These are phyloP conservation scores for Xenus cinereus DNA, from an alignment of 2,113 vertebrate genomes.

Conservation along the genomic window DNA sequence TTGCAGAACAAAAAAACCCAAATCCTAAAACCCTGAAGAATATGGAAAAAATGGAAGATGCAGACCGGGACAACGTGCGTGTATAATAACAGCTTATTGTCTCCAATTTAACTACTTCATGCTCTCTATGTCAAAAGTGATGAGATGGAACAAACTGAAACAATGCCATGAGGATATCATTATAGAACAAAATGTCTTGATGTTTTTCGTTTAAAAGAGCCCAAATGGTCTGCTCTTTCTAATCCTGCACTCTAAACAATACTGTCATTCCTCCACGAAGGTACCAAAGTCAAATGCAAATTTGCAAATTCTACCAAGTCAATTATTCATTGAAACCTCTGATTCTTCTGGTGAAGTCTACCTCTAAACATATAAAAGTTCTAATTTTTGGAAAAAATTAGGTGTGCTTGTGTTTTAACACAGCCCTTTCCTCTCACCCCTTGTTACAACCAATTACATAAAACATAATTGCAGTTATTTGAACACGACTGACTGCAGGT, in stretches of 20 bases:
- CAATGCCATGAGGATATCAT: background rate
- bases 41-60: background rate
- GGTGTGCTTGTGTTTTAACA: background rate
- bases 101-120: background rate
- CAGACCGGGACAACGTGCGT: accelerated
- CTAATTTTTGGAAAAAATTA: background rate
- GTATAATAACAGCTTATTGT: background rate
- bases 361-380: background rate
- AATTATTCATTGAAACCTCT: background rate
- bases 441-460: background rate
- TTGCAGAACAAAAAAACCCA: background rate
- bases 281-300: background rate
- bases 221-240: background rate
- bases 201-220: background rate
- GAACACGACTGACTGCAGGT: background rate
- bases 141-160: background rate
- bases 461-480: background rate
- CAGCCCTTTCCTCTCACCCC: background rate
- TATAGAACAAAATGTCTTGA: background rate
- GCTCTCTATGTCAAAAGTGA: background rate
- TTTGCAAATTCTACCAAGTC: background rate
- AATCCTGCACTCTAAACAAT: background rate
- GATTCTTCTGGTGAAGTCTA: background rate
- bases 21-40: background rate
- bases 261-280: background rate